Evolutionary conservation across 2,888 invertebrate species (phyloP), one percentile per base, ranked within the genome.

Genomic region (Noctuana brunneofusca): DNA sequence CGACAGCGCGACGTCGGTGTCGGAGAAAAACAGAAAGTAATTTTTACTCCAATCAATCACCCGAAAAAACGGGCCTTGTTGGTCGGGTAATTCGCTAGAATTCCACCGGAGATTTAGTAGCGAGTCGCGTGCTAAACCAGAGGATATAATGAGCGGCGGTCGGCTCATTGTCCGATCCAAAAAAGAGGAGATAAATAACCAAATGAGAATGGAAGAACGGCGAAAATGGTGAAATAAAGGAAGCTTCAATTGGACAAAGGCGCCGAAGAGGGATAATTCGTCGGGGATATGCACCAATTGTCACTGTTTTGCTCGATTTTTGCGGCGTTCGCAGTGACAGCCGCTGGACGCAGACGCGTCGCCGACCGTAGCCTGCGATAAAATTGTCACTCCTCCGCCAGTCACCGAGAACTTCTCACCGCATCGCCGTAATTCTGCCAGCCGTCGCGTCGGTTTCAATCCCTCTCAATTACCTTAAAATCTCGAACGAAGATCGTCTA

Each of bases 141-240:
- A 76, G 83, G 83, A 83, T 85, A 89, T 90, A 91, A 90, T 89
- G 90, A 90, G 90, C 85, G 67, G 73, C 74, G 66, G 52, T 41
- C 58, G 67, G 73, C 76, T 76, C 78, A 80, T 80, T 80, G 74
- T 75, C 71, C 73, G 67, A 73, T 71, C 76, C 81, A 84, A 88
- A 89, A 89, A 88, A 86, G 86, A 84, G 79, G 78, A 89, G 79
- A 90, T 89, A 90, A 89, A 90, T 90, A 90, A 89, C 88, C 90
- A 91, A 91, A 90, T 91, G 90, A 89, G 90, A 88, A 87, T 83
- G 86, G 88, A 87, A 87, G 89, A 90, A 89, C 83, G 86, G 87
- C 84, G 86, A 88, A 90, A 90, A 90, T 86, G 84, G 86, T 82
- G 78, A 87, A 87, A 89, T 88, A 89, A 90, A 88, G 87, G 82